Evolutionary conservation across 2,113 vertebrate species (phyloP).

Genomic region (Microtus montanus): DNA sequence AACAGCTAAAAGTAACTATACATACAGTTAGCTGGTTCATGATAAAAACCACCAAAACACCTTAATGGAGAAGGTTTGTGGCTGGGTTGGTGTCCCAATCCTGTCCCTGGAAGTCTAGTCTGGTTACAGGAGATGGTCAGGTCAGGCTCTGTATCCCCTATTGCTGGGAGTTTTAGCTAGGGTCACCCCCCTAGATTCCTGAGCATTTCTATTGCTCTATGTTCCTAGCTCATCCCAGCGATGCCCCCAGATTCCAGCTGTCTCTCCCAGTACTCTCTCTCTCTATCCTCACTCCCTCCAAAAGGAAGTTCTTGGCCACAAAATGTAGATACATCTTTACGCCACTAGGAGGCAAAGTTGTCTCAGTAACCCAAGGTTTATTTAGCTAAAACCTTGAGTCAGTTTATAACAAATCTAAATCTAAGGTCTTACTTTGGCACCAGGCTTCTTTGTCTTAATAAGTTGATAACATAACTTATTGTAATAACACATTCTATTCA

Average conservation of each 20-base stretch:
- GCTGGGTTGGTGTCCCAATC: background rate
- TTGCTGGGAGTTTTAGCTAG: background rate
- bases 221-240: background rate
- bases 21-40: background rate
- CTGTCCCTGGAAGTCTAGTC: background rate
- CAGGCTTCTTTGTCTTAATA: constrained; percentile 9
- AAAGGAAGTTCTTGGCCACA: background rate
- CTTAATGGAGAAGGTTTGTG: background rate
- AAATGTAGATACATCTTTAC: background rate
- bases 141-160: background rate
- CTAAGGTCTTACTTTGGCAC: background rate
- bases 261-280: background rate
- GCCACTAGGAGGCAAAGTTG: constrained; percentile 70
- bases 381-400: background rate
- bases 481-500: background rate
- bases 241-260: background rate
- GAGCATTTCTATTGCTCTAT: background rate
- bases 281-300: no score
- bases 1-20: background rate
- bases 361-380: constrained; percentile 15
- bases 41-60: background rate
- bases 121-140: background rate
- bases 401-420: background rate
- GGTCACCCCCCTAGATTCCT: background rate
- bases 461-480: background rate